phyloP scores from a whole-genome alignment of 2,113 vertebrate genomes.

The Eretmodus cyanostictus region DNA sequence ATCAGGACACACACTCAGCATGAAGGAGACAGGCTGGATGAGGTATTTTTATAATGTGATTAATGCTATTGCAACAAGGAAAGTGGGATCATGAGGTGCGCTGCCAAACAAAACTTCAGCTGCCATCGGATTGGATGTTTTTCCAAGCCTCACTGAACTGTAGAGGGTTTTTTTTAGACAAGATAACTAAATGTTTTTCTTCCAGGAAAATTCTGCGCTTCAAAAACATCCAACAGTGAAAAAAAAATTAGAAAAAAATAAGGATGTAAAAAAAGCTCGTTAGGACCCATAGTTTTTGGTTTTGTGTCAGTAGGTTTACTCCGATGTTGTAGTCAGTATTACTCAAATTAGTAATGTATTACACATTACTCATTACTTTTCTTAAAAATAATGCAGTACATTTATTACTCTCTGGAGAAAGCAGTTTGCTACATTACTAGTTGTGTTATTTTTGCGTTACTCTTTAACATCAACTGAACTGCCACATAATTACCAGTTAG shows the following conservation, averaged over 20 bases:
- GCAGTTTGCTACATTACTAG: background rate
- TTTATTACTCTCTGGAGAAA: background rate
- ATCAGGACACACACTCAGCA: slow-evolving; percentile 46
- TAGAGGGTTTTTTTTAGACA: background rate
- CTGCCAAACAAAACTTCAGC: slow-evolving; percentile 25
- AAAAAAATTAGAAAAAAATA: background rate
- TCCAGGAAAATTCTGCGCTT: background rate
- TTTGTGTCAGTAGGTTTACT: background rate
- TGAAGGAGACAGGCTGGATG: slow-evolving; percentile 42
- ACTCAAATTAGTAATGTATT: background rate
- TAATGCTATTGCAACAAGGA: slow-evolving; percentile 44
- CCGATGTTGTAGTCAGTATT: background rate
- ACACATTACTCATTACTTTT: background rate
- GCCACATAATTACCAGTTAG: background rate
- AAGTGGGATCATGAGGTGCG: slow-evolving; percentile 16
- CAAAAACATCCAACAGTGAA: background rate
- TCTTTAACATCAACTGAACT: background rate
- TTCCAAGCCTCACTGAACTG: background rate
- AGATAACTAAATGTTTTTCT: background rate
- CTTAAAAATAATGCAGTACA: background rate
- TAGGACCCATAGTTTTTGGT: background rate
- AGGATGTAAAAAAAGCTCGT: background rate
- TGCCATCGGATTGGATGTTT: slow-evolving; percentile 1
- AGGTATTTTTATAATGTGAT: slow-evolving; percentile 58
- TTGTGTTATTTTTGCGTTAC: background rate